Conservation (phyloP, 2,113 vertebrate genomes). For the Pangasianodon gigas region DNA sequence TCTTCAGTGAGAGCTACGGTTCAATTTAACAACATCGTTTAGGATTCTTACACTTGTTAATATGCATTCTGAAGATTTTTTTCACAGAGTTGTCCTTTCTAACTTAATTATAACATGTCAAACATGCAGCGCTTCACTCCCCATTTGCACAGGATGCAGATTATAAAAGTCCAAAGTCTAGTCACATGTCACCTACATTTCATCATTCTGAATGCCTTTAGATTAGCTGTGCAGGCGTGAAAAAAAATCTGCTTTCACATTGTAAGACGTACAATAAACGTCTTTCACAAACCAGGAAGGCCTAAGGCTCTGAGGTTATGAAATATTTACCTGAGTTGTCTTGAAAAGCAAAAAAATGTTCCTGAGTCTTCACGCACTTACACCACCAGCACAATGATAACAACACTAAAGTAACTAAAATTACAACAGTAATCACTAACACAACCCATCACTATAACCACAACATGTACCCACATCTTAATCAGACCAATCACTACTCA, state of each 20-base stretch:
- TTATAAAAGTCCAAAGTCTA: conserved; percentile 16
- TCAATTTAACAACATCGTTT: not conserved
- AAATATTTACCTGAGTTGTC: not conserved
- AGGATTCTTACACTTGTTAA: not conserved
- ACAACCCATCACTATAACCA: not conserved
- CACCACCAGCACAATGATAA: not conserved
- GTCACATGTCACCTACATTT: not conserved
- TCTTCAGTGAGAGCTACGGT: not conserved
- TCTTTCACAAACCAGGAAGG: not conserved
- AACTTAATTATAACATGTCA: not conserved
- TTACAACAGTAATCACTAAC: not conserved
- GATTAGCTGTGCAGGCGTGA: not conserved
- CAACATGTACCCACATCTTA: not conserved
- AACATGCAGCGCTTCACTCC: not conserved
- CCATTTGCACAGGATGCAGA: not conserved
- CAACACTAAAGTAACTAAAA: not conserved
- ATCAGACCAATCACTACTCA: not conserved
- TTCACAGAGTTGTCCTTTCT: not conserved
- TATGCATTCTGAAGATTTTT: not conserved
- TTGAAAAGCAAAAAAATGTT: not conserved
- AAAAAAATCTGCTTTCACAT: not conserved
- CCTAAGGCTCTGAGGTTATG: not conserved
- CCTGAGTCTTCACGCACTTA: not conserved
- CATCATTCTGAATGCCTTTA: not conserved
- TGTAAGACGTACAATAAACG: not conserved